Percentiles rank a stretch among this genome's conserved stretches.
Evolutionary conservation across 2,113 vertebrate species (phyloP).

Genomic region (Pungitius pungitius): DNA sequence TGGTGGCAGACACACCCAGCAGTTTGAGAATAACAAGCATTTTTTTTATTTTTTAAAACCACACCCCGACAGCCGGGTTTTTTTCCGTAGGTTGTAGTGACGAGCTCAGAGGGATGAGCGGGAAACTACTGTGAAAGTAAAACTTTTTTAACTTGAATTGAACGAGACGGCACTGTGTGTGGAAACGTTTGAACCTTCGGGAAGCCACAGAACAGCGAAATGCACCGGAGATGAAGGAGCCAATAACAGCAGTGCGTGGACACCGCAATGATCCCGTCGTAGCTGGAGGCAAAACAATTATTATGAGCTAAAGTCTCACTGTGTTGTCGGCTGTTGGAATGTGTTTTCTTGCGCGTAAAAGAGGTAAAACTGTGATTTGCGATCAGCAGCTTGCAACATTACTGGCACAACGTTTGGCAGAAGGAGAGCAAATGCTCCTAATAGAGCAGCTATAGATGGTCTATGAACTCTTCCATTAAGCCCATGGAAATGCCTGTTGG

Average conservation of each 20-base stretch:
- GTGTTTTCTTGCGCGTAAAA: background rate
- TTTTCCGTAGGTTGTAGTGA: background rate
- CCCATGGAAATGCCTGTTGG: too few relatives aligned
- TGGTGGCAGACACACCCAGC: too few relatives aligned
- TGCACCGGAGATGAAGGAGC: background rate
- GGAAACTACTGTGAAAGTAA: constrained; percentile 16
- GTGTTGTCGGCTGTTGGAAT: background rate
- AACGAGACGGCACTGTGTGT: too few relatives aligned
- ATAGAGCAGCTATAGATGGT: too few relatives aligned
- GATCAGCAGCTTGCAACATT: background rate
- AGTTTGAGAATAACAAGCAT: too few relatives aligned
- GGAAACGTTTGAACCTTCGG: too few relatives aligned
- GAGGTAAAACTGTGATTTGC: background rate
- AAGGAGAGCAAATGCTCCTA: background rate
- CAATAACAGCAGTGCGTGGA: background rate
- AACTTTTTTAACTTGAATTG: too few relatives aligned
- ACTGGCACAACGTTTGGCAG: background rate
- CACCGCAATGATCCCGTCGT: background rate
- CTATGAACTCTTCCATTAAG: too few relatives aligned
- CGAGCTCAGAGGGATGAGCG: constrained; percentile 40
- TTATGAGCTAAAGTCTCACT: background rate
- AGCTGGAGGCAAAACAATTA: background rate
- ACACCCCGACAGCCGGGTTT: too few relatives aligned
- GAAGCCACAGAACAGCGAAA: background rate
- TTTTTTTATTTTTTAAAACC: too few relatives aligned